Conservation (phyloP, 2,113 vertebrate genomes). For the Nansenia antarctica region DNA sequence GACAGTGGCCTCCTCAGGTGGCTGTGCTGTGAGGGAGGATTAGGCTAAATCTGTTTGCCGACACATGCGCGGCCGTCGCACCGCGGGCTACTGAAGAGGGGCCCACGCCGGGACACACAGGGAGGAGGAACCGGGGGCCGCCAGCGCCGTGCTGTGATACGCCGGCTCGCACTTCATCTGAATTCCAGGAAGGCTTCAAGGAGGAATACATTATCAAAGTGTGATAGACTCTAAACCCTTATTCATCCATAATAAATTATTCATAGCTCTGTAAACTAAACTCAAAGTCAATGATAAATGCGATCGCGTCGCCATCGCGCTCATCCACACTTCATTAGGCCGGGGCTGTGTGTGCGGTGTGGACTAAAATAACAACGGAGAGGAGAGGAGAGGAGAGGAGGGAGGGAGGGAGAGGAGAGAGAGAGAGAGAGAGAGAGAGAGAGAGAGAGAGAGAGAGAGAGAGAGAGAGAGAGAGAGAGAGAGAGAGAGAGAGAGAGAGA, state of each 20-base stretch:
- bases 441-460: constrained; percentile 4
- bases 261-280: constrained; percentile 69
- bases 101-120: background rate
- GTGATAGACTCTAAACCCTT: constrained; percentile 67
- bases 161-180: constrained; percentile 47
- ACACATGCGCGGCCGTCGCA: constrained; percentile 12
- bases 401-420: constrained; percentile 21
- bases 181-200: constrained; percentile 68
- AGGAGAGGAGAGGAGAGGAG: constrained; percentile 7
- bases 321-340: constrained; percentile 72
- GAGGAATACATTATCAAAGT: constrained; percentile 67
- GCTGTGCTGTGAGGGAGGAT: constrained; percentile 21
- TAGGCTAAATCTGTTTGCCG: constrained; percentile 38
- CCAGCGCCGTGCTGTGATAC: too few species aligned
- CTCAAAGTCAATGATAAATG: constrained; percentile 75
- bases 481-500: constrained; percentile 1
- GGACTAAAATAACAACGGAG: constrained; percentile 55
- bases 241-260: constrained; percentile 76
- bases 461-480: constrained; percentile 5
- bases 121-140: background rate
- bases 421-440: constrained; percentile 16
- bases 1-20: background rate
- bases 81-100: background rate
- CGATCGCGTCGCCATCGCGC: constrained; percentile 51
- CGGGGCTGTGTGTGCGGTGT: constrained; percentile 39